Conservation (phyloP, 2,113 vertebrate species). For the Ceyx melanurus region DNA sequence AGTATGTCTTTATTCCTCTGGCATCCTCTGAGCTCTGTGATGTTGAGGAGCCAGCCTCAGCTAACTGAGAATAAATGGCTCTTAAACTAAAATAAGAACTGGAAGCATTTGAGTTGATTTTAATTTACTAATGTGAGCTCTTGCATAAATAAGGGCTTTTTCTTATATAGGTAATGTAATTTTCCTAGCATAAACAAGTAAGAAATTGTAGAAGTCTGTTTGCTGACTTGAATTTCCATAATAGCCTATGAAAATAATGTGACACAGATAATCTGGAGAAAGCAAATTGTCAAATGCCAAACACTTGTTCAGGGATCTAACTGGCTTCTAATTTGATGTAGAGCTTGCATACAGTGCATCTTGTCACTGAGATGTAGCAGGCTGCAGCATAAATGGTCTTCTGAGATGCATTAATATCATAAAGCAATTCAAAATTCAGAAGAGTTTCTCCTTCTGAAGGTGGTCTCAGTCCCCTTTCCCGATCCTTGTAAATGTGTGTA, state of each 20-base stretch:
- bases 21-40: background rate
- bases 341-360: background rate
- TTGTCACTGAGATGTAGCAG: background rate
- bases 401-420: background rate
- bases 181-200: background rate
- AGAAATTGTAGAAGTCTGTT: conserved; percentile 30
- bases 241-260: background rate
- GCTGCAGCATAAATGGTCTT: background rate
- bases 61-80: background rate
- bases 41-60: background rate
- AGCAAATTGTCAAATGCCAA: conserved; percentile 21
- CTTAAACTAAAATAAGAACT: background rate
- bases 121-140: background rate
- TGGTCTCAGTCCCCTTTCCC: background rate
- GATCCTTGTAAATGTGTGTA: background rate
- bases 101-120: background rate
- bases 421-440: background rate
- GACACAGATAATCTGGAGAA: background rate
- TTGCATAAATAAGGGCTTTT: background rate
- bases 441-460: background rate
- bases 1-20: background rate
- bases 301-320: background rate
- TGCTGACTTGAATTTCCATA: background rate
- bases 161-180: background rate
- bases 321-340: background rate